phyloP scores from a whole-genome alignment of 1,140 invertebrate species.

The Aphelinus atriplicis region DNA sequence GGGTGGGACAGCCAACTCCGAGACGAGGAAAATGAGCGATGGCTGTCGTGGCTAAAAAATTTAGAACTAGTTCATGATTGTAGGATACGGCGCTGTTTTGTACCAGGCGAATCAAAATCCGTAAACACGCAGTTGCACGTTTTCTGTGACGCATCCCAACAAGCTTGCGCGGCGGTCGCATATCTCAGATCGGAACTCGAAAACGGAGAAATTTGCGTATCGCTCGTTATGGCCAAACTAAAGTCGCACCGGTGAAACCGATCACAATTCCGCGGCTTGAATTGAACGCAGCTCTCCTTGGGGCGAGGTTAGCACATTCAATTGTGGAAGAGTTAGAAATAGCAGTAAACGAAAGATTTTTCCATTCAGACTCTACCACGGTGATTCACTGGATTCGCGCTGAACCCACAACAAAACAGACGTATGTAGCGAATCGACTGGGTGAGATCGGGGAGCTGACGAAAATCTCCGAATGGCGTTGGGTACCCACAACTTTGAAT shows the following conservation, averaged over 20 bases:
- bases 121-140: neutral
- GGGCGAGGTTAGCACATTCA: neutral
- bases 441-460: conserved; percentile 43
- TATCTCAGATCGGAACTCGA: neutral
- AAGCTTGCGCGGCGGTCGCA: conserved; percentile 3
- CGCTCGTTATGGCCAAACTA: neutral
- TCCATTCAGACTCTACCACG: conserved; percentile 53
- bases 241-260: conserved; percentile 12
- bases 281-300: too few relatives aligned
- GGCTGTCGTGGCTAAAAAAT: neutral
- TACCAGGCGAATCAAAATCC: neutral
- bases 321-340: neutral
- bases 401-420: conserved; percentile 19
- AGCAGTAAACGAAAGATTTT: neutral
- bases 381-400: conserved; percentile 49
- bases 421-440: conserved; percentile 54
- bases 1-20: neutral
- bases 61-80: neutral
- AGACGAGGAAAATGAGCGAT: neutral
- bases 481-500: neutral
- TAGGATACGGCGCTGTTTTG: neutral
- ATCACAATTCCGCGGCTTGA: neutral
- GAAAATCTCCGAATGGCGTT: neutral
- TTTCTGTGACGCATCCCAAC: neutral
- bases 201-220: neutral